Conservation (phyloP, 2,113 vertebrate genomes). For the Lepidiolamprologus cunningtoni region DNA sequence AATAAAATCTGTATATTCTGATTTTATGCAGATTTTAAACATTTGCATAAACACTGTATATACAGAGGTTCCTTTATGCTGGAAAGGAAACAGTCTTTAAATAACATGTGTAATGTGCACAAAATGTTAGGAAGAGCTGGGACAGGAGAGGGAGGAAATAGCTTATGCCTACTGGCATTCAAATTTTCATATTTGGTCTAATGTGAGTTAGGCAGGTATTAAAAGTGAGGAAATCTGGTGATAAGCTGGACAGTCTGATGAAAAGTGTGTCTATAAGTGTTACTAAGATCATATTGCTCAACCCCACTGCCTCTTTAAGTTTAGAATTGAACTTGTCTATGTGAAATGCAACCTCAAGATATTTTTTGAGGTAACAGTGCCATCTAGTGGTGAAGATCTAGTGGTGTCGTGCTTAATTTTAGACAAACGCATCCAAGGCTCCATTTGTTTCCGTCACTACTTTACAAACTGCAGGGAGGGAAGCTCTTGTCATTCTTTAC, state of each 20-base stretch:
- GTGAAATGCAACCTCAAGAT: neutral
- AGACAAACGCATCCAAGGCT: neutral
- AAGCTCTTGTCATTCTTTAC: neutral
- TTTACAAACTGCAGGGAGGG: neutral
- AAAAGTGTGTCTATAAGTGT: neutral
- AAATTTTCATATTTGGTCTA: neutral
- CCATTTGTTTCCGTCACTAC: neutral
- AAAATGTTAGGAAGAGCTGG: neutral
- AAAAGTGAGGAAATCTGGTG: neutral
- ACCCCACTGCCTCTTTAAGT: neutral
- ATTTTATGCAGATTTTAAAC: neutral
- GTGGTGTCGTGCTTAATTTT: neutral
- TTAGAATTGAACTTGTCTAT: neutral
- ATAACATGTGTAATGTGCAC: neutral
- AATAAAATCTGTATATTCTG: neutral
- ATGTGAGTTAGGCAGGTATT: neutral
- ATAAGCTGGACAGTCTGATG: neutral
- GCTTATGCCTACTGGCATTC: neutral
- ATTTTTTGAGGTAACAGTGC: slow-evolving; percentile 15
- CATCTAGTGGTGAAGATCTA: slow-evolving; percentile 51
- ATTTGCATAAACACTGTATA: neutral
- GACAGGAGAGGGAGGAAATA: neutral
- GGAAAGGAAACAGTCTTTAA: neutral
- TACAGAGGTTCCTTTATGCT: neutral
- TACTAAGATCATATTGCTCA: neutral